Conservation (phyloP, 2,797 vertebrate species). For the Myoxocephalus aenaeus region DNA sequence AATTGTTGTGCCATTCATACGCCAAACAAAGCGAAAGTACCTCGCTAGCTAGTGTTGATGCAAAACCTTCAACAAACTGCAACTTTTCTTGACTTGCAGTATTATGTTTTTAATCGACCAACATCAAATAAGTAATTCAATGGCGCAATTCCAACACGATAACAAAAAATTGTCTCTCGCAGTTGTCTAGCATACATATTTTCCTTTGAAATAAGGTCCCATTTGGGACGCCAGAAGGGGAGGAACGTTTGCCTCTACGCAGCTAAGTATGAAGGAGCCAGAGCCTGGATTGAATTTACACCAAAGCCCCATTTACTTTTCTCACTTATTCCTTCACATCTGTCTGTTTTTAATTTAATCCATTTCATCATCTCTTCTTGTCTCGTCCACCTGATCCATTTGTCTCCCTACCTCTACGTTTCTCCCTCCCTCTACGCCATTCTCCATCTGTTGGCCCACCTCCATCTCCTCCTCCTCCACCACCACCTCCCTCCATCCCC, state of each 20-base stretch:
- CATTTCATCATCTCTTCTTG: conserved; percentile 22
- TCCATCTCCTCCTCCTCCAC: conserved; percentile 50
- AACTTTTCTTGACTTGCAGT: not conserved
- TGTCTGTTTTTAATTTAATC: not conserved
- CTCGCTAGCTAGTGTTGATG: not conserved
- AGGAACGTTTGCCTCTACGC: not conserved
- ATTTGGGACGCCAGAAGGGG: not conserved
- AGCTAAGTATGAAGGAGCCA: conserved; percentile 23
- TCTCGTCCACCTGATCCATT: conserved; percentile 56
- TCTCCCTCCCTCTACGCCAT: conserved; percentile 33
- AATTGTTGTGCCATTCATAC: too few species aligned
- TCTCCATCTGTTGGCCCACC: conserved; percentile 65
- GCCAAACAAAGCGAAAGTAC: not conserved
- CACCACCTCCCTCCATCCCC: not conserved
- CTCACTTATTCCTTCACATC: conserved; percentile 1
- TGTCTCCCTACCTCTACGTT: conserved; percentile 25
- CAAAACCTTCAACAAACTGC: not conserved
- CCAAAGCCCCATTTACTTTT: conserved; percentile 15
- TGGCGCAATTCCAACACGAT: not conserved
- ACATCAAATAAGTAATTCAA: not conserved
- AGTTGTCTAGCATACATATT: not conserved
- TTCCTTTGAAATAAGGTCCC: not conserved
- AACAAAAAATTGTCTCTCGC: not conserved
- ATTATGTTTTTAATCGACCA: not conserved
- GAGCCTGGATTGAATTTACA: conserved; percentile 6